Percentiles rank a stretch among this genome's conserved stretches.
phyloP scores from a whole-genome alignment of 64 coral and sea anemone genomes.

The Montipora sp. region DNA sequence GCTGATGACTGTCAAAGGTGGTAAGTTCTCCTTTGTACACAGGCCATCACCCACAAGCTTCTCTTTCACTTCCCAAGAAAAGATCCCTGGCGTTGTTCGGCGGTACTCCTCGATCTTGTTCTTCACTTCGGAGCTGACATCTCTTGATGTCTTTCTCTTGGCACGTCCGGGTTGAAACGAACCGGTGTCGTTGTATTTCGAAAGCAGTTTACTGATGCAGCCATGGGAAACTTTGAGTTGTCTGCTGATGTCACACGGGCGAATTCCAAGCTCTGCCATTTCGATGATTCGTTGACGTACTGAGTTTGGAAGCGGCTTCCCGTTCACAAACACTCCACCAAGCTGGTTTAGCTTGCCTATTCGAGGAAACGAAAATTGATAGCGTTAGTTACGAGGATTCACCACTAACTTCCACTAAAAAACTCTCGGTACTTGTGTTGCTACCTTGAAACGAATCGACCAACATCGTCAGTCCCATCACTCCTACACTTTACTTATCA shows the following conservation, averaged over 20 bases:
- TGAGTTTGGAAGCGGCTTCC: conserved; percentile 82
- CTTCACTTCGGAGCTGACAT: conserved; percentile 64
- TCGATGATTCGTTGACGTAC: conserved; percentile 87
- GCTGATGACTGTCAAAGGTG: conserved; percentile 73
- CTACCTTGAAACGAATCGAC: neutral
- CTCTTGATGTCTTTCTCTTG: conserved; percentile 50
- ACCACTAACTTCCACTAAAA: too few species aligned
- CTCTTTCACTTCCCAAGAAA: conserved; percentile 83
- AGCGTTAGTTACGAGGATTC: neutral
- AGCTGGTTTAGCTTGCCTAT: conserved; percentile 84
- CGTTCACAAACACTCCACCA: conserved; percentile 92
- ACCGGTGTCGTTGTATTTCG: conserved; percentile 92
- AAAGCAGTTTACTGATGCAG: conserved; percentile 84
- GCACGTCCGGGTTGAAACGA: conserved; percentile 71
- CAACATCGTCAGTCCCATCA: too few species aligned
- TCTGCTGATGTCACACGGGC: conserved; percentile 88
- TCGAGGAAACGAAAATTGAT: neutral
- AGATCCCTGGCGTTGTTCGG: conserved; percentile 52
- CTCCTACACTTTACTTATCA: neutral
- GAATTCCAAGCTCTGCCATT: conserved; percentile 78
- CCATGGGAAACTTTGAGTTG: conserved; percentile 85
- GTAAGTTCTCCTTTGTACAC: conserved; percentile 64
- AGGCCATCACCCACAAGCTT: conserved; percentile 55
- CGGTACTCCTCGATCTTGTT: conserved; percentile 64
- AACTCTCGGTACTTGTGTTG: neutral